These are phyloP conservation scores for Diploscapter pachys DNA, from an alignment of 1,140 invertebrate genomes.

Conservation along the genomic window DNA sequence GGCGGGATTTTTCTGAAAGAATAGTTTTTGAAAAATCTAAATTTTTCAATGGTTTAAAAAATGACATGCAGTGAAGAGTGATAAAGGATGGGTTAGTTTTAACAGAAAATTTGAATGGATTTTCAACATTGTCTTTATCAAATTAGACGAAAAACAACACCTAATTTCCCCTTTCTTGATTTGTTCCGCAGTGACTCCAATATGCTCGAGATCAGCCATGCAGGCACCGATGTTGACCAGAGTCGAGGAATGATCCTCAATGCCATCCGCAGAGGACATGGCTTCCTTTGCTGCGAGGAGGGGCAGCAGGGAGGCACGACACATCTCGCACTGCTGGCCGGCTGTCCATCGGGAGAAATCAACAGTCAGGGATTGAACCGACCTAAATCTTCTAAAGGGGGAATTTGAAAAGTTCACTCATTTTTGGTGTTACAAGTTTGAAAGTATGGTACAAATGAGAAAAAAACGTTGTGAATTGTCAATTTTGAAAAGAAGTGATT, in stretches of 20 bases:
- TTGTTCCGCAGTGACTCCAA: too few species aligned
- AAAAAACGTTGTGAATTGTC: background rate
- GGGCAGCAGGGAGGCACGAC: conserved; percentile 75
- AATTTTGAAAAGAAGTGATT: background rate
- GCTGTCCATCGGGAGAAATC: conserved; percentile 71
- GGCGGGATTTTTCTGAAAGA: conserved; percentile 70
- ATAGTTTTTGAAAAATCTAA: too few species aligned
- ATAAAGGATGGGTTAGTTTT: too few species aligned
- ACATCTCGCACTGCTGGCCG: conserved; percentile 76
- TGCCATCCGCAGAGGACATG: background rate
- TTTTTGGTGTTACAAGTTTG: background rate
- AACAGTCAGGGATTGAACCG: conserved; percentile 66
- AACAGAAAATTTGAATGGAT: background rate
- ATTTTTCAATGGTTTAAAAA: too few species aligned
- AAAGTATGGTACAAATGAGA: background rate
- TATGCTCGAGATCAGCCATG: too few species aligned
- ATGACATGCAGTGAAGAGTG: too few species aligned
- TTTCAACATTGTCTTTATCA: background rate
- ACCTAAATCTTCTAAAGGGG: background rate
- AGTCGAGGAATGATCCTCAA: too few species aligned
- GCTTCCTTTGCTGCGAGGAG: conserved; percentile 84
- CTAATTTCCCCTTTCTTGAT: too few species aligned
- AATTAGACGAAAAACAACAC: background rate
- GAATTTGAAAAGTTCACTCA: background rate
- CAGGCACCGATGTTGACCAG: too few species aligned